Evolutionary conservation across 2,797 vertebrate species (phyloP).

Genomic region (Channa striata): DNA sequence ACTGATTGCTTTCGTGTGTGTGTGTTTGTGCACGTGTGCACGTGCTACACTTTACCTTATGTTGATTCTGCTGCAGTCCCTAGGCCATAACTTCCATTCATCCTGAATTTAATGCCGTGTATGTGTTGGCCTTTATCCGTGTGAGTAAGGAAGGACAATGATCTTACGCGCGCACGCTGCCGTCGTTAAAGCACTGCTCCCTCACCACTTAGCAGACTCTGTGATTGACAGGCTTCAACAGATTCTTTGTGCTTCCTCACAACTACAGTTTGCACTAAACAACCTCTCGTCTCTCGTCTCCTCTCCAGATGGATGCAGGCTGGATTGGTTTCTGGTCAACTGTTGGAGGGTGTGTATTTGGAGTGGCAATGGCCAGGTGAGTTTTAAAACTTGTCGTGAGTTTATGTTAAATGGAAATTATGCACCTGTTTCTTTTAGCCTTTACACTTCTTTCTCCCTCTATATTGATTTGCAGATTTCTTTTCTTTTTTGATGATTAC

Average conservation of each 20-base stretch:
- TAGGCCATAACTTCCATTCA: constrained; percentile 21
- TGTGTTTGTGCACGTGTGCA: constrained; percentile 1
- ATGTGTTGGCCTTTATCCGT: constrained; percentile 18
- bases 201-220: constrained; percentile 20
- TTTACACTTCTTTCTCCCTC: too few relatives aligned
- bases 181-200: background rate
- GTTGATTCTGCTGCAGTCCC: constrained; percentile 45
- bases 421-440: background rate
- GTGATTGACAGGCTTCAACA: constrained; percentile 58
- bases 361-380: constrained; percentile 96
- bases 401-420: background rate
- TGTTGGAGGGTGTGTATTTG: constrained; percentile 95
- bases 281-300: constrained; percentile 10
- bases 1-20: constrained; percentile 41
- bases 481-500: background rate
- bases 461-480: background rate
- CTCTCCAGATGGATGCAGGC: constrained; percentile 93
- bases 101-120: constrained; percentile 41
- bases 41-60: constrained; percentile 22
- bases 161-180: constrained; percentile 3
- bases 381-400: constrained; percentile 20
- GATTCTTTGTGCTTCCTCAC: constrained; percentile 22
- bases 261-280: constrained; percentile 22
- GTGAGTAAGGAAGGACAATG: constrained; percentile 43
- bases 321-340: constrained; percentile 99